phyloP scores from a whole-genome alignment of 1,140 invertebrate species.

The Pissodes strobi region DNA sequence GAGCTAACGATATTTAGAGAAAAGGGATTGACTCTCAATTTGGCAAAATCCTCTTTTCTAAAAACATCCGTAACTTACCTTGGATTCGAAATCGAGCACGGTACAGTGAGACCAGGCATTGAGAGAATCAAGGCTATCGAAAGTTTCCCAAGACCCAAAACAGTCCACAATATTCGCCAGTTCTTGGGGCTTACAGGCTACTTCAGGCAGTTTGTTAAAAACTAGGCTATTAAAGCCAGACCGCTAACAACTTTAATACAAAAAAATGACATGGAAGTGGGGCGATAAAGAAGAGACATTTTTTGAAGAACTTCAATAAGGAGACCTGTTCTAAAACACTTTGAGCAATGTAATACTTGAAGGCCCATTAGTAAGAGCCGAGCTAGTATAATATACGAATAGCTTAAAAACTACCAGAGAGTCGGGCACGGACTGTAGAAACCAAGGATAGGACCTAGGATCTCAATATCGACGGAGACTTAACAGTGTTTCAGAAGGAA shows the following conservation, averaged over 20 bases:
- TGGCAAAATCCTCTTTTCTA: neutral
- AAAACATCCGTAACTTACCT: neutral
- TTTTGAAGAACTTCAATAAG: no score
- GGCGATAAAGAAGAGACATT: neutral
- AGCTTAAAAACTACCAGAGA: no score
- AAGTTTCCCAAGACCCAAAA: conserved; percentile 1
- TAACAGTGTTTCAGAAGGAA: no score
- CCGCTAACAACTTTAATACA: neutral
- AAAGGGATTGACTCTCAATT: neutral
- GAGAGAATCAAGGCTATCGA: neutral
- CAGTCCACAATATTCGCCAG: neutral
- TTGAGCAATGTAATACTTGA: no score
- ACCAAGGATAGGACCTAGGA: no score
- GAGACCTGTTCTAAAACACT: no score
- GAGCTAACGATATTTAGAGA: neutral
- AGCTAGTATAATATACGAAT: no score
- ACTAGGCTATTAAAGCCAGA: neutral
- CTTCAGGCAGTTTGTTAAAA: conserved; percentile 13
- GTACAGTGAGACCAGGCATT: neutral
- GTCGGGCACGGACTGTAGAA: no score
- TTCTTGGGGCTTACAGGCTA: neutral
- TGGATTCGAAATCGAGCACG: conserved; percentile 1
- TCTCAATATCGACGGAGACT: no score
- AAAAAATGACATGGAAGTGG: neutral
- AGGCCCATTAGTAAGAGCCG: no score